A percentile compares a stretch with the other conserved stretches of the same genome.
These are phyloP conservation scores for Pterocles gutturalis DNA, from an alignment of 2,113 vertebrate genomes.

Conservation along the genomic window DNA sequence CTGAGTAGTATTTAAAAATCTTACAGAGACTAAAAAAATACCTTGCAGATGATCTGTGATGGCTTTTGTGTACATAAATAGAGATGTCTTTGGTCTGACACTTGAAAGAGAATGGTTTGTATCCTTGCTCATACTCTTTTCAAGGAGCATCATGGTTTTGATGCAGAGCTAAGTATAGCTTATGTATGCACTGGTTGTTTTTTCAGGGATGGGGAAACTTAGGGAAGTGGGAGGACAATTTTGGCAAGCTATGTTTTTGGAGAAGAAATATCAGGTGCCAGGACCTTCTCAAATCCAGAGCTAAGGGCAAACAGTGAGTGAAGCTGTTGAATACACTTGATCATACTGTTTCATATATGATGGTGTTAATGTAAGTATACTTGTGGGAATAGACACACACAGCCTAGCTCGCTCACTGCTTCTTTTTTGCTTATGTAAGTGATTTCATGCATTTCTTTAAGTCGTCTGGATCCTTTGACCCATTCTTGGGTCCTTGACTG, in stretches of 20 bases:
- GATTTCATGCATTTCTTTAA: neutral
- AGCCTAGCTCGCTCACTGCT: neutral
- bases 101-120: neutral
- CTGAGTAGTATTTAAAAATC: neutral
- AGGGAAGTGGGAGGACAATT: neutral
- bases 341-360: neutral
- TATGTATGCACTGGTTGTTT: neutral
- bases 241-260: neutral
- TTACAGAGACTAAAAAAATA: neutral
- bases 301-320: neutral
- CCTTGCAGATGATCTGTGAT: neutral
- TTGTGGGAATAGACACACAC: neutral
- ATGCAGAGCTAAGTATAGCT: neutral
- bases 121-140: neutral
- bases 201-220: neutral
- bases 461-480: neutral
- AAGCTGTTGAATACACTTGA: neutral
- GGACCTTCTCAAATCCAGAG: neutral
- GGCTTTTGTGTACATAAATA: neutral
- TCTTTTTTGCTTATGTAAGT: neutral
- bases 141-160: neutral
- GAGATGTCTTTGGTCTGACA: neutral
- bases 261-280: neutral
- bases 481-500: neutral
- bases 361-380: neutral